phyloP scores from a whole-genome alignment of 2,113 vertebrate genomes.

The Origma solitaria region DNA sequence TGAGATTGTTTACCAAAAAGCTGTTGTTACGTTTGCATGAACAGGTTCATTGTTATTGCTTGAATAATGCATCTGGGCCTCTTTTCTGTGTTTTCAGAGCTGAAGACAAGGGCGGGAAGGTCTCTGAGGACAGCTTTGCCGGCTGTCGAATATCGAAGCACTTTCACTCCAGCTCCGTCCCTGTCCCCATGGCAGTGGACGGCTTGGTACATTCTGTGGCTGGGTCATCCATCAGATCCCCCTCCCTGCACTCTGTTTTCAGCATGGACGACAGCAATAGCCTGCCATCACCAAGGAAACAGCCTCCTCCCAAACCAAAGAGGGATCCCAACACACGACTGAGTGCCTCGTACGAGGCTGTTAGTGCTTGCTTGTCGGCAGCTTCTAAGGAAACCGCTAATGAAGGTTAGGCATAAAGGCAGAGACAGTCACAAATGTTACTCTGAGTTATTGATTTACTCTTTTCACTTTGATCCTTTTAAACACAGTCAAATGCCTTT shows the following conservation, averaged over 20 bases:
- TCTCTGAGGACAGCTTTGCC: conserved; percentile 62
- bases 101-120: conserved; percentile 77
- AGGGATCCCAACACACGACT: conserved; percentile 93
- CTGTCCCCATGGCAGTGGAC: conserved; percentile 77
- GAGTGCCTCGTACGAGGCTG: conserved; percentile 94
- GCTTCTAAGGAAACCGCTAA: conserved; percentile 80
- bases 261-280: conserved; percentile 76
- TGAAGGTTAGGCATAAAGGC: conserved; percentile 74
- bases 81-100: conserved; percentile 70
- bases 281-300: conserved; percentile 91
- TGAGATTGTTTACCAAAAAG: conserved; percentile 51
- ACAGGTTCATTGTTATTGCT: conserved; percentile 22
- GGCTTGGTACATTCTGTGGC: conserved; percentile 73
- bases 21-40: conserved; percentile 41
- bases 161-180: conserved; percentile 77
- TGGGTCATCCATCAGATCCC: conserved; percentile 79
- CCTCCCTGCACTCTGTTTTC: conserved; percentile 79
- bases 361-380: conserved; percentile 87
- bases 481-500: not conserved
- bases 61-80: conserved; percentile 52
- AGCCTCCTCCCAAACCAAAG: conserved; percentile 97
- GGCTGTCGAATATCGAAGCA: conserved; percentile 73
- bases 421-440: not conserved
- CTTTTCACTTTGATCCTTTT: conserved; percentile 10
- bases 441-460: not conserved